These are phyloP conservation scores for Ischnus inquisitorius DNA, from an alignment of 2,888 invertebrate species.

Conservation along the genomic window DNA sequence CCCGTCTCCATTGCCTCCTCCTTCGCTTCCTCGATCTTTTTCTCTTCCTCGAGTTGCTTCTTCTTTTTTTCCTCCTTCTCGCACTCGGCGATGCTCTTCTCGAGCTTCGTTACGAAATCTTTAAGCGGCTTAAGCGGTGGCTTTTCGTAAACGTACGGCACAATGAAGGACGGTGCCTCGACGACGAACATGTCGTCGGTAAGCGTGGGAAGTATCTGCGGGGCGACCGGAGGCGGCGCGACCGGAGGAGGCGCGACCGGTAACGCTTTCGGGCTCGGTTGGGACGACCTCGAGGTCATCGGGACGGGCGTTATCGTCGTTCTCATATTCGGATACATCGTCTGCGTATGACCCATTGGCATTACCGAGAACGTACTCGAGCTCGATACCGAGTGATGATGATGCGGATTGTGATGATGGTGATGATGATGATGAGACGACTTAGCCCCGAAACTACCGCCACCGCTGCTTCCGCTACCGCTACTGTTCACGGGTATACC, in stretches of 20 bases:
- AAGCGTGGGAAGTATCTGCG: slow-evolving; percentile 91
- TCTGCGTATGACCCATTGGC: slow-evolving; percentile 88
- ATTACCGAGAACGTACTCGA: slow-evolving; percentile 85
- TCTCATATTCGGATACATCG: slow-evolving; percentile 89
- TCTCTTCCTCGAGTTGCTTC: slow-evolving; percentile 84
- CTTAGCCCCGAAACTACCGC: slow-evolving; percentile 37
- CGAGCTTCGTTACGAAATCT: slow-evolving; percentile 89
- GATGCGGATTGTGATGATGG: slow-evolving; percentile 66
- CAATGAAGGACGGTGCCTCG: slow-evolving; percentile 96
- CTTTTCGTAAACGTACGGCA: slow-evolving; percentile 97
- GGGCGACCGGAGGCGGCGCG: too few species aligned
- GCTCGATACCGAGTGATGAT: slow-evolving; percentile 76
- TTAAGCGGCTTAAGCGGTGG: slow-evolving; percentile 93
- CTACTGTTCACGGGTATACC: slow-evolving; percentile 86
- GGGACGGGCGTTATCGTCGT: slow-evolving; percentile 87
- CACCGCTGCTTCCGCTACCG: slow-evolving; percentile 69
- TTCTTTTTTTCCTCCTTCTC: slow-evolving; percentile 87
- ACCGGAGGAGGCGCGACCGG: slow-evolving; percentile 78
- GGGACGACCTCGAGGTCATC: slow-evolving; percentile 81
- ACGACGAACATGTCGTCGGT: slow-evolving; percentile 97
- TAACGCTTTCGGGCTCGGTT: slow-evolving; percentile 77
- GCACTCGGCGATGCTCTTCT: slow-evolving; percentile 88
- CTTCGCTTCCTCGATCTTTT: slow-evolving; percentile 81
- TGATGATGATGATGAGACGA: slow-evolving; percentile 74
- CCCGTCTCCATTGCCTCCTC: slow-evolving; percentile 66